A percentile compares a stretch with the other conserved stretches of the same genome.
phyloP scores from a whole-genome alignment of 2,113 vertebrate species.

The Eonycteris spelaea region DNA sequence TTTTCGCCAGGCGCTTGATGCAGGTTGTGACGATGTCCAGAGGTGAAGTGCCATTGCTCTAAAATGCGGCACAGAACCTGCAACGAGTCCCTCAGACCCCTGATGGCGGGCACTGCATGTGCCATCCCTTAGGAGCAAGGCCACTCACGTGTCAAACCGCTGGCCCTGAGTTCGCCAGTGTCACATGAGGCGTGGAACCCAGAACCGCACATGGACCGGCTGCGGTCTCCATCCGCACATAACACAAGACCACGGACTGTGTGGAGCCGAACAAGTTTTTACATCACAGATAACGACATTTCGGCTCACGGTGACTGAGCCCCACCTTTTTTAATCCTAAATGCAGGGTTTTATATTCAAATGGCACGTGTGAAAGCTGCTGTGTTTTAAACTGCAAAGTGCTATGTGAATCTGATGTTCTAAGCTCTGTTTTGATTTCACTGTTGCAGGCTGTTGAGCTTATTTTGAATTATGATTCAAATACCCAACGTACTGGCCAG shows the following conservation, averaged over 20 bases:
- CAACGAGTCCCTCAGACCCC: not conserved
- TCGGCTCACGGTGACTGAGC: not conserved
- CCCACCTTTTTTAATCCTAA: not conserved
- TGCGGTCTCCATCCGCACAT: not conserved
- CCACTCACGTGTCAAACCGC: not conserved
- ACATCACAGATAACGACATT: not conserved
- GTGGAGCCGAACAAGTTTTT: not conserved
- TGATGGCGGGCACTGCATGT: not conserved
- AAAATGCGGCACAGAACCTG: not conserved
- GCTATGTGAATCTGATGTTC: not conserved
- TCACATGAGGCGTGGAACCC: not conserved
- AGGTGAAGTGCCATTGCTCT: not conserved
- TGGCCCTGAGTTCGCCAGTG: not conserved
- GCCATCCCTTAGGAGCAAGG: not conserved
- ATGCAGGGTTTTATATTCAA: not conserved
- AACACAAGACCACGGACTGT: not conserved
- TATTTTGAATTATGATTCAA: slow-evolving; percentile 11
- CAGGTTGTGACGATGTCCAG: not conserved
- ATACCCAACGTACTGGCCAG: not conserved
- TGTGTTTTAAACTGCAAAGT: not conserved
- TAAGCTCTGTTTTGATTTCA: not conserved
- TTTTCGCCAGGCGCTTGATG: not conserved
- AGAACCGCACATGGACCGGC: not conserved
- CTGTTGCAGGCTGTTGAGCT: not conserved
- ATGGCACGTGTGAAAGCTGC: not conserved